A percentile compares a stretch with the other conserved stretches of the same genome.
These are phyloP conservation scores for Gadopsis marmoratus DNA, from an alignment of 2,797 vertebrate species.

Conservation along the genomic window DNA sequence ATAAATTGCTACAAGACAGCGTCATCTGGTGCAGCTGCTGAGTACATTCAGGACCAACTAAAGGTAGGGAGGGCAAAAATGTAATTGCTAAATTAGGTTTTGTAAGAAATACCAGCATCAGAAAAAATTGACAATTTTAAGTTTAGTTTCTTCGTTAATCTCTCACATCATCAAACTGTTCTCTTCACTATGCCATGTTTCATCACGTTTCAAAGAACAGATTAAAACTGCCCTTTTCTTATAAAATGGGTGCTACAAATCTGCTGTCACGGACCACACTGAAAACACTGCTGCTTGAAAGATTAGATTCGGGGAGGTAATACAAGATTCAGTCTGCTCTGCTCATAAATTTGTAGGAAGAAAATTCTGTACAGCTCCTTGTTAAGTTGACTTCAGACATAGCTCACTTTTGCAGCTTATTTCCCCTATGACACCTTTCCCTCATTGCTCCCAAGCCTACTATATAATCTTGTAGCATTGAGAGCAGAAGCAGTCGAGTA, in stretches of 20 bases:
- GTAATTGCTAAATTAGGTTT: background rate
- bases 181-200: background rate
- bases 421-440: conserved; percentile 61
- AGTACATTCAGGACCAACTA: background rate
- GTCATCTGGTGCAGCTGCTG: background rate
- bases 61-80: background rate
- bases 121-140: background rate
- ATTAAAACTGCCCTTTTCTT: conserved; percentile 6
- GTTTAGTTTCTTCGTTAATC: background rate
- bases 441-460: conserved; percentile 57
- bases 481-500: conserved; percentile 37
- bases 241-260: conserved; percentile 2
- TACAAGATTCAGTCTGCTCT: conserved; percentile 39
- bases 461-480: conserved; percentile 50
- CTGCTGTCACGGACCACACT: conserved; percentile 22
- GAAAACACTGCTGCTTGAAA: conserved; percentile 28
- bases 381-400: conserved; percentile 59
- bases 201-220: background rate
- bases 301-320: conserved; percentile 31
- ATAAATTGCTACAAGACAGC: background rate
- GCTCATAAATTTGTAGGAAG: conserved; percentile 52
- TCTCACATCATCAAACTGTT: background rate
- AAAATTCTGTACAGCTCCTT: conserved; percentile 45
- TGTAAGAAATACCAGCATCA: background rate
- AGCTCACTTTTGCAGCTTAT: conserved; percentile 63